Evolutionary conservation across 1,140 invertebrate species (phyloP).

Genomic region (Alviniconcha marisindica): DNA sequence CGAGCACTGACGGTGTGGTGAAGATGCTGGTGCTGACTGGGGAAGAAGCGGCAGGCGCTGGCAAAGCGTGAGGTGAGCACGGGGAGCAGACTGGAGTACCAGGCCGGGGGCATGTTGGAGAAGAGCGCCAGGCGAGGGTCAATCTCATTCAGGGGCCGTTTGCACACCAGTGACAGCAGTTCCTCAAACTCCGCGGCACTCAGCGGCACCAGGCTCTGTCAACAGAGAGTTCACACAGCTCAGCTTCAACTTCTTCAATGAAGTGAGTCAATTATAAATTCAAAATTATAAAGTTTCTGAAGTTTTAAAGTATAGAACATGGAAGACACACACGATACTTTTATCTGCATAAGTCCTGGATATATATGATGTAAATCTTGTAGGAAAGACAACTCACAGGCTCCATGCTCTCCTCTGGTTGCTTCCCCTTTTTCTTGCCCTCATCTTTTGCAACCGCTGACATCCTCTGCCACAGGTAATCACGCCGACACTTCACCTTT

Average conservation of each 20-base stretch:
- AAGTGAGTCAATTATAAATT: no score
- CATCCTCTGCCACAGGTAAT: slow-evolving; percentile 85
- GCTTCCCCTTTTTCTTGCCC: slow-evolving; percentile 55
- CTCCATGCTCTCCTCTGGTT: slow-evolving; percentile 60
- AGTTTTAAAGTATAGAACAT: no score
- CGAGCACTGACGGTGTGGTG: slow-evolving; percentile 37
- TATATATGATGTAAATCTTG: no score
- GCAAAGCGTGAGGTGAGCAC: slow-evolving; percentile 82
- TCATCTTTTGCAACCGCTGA: slow-evolving; percentile 73
- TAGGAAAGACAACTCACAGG: no score
- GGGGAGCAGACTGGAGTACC: slow-evolving; percentile 83
- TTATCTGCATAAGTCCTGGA: no score
- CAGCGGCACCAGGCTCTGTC: slow-evolving; percentile 72
- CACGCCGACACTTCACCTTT: slow-evolving; percentile 83
- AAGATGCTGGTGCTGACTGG: slow-evolving; percentile 17
- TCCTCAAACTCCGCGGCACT: slow-evolving; percentile 83
- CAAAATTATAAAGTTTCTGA: no score
- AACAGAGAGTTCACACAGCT: slow-evolving; percentile 22
- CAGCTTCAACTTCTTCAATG: no score
- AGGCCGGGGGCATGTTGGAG: slow-evolving; percentile 81
- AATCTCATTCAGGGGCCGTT: slow-evolving; percentile 80
- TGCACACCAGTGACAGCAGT: slow-evolving; percentile 80
- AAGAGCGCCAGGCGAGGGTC: slow-evolving; percentile 81
- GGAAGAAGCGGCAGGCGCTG: slow-evolving; percentile 72
- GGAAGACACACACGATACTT: no score